Evolutionary conservation across 2,113 vertebrate species (phyloP).

Genomic region (Leiothrix lutea): DNA sequence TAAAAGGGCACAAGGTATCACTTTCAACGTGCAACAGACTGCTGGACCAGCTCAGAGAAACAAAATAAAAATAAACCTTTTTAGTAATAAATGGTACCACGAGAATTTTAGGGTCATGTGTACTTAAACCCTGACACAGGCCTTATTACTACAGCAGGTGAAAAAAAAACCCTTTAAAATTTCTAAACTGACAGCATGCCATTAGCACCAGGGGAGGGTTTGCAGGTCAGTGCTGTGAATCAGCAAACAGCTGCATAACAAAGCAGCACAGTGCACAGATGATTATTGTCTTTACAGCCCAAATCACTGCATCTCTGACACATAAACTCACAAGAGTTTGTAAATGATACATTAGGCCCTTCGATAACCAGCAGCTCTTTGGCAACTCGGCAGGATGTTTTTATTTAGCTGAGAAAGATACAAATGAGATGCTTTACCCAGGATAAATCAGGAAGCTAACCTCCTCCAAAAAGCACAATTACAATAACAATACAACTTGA

Average conservation of each 20-base stretch:
- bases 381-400: background rate
- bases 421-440: background rate
- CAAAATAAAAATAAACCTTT: background rate
- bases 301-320: background rate
- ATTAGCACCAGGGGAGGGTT: background rate
- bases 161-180: background rate
- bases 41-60: background rate
- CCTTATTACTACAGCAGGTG: background rate
- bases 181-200: background rate
- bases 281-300: background rate
- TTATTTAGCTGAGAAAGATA: background rate
- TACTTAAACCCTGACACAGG: background rate
- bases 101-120: background rate
- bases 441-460: background rate
- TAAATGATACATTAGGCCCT: background rate
- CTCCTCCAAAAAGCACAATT: background rate
- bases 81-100: background rate
- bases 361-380: background rate
- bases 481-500: background rate
- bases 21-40: background rate
- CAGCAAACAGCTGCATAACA: background rate
- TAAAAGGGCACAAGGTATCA: background rate
- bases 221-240: conserved; percentile 10
- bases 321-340: background rate
- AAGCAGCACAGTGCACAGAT: background rate